Base-by-base conservation (phyloP, 2,797 vertebrate genomes). In the Labroides dimidiatus region DNA sequence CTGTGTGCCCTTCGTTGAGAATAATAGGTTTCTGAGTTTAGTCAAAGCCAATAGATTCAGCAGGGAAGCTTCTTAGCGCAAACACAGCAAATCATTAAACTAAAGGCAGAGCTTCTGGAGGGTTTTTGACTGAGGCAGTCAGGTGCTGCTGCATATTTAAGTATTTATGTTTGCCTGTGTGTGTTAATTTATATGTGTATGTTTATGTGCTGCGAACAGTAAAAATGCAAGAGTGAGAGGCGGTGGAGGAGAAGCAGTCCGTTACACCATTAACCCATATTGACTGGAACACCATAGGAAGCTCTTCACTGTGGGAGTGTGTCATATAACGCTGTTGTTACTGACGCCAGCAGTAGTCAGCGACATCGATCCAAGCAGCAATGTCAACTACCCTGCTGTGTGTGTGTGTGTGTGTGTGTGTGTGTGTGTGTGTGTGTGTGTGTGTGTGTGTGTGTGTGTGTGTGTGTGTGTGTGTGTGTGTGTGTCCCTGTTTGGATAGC, bases 191-290 rank as follows among this genome's bases (percentile, higher is more conserved):
- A 42, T 16, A 62, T 42, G 51, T 55, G 50, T 6, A 19, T 57
- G 49, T 43, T 24, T 60, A 24, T 36, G 56, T 43, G 49, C 45
- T 14, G 27, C 30, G 48, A 63, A 69, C 75, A 77, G 58, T 60
- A 75, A 78, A 66, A 77, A 57, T 17, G 59, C 59, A 58, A 65
- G 61, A 72, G 23, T 7, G 45, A 23, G 61, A 80, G 43, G 63
- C 70, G 67, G 57, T 67, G 68, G 77, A 41, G 48, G 67, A 84
- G 77, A 87, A 72, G 68, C 66, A 74, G 85, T 80, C 73, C 55
- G 54, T 89, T 89, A 84, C 83, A 74, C 82, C 82, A 90, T 89
- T 90, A 92, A 88, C 84, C 81, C 78, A 75, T 90, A 92, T 92
- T 87, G 89, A 92, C 84, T 85, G 76, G 69, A 78, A 64, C 83